Evolutionary conservation across 92 coral and sea anemone species (phyloP).

Genomic region (Zoanthus solanderi): DNA sequence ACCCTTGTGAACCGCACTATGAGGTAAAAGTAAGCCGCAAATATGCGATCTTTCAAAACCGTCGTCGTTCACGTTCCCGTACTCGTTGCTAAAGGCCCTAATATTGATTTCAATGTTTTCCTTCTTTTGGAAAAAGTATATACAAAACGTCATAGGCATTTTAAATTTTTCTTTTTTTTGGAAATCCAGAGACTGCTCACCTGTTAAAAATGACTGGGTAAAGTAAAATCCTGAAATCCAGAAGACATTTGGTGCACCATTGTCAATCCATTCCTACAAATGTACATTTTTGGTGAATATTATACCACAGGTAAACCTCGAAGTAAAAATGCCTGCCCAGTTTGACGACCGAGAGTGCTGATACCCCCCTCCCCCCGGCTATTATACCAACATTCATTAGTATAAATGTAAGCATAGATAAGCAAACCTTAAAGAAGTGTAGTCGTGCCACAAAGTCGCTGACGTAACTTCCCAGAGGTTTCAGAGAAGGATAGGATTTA

Average conservation of each 20-base stretch:
- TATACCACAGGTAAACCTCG: not conserved
- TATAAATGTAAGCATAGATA: not conserved
- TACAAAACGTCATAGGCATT: no score
- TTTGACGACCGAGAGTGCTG: no score
- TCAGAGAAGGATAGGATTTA: constrained; percentile 95
- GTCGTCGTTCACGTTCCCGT: no score
- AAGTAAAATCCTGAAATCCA: constrained; percentile 99
- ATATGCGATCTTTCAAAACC: no score
- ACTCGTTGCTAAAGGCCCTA: no score
- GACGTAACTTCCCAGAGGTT: constrained; percentile 94
- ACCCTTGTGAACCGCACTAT: no score
- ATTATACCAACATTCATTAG: not conserved
- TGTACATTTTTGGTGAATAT: not conserved
- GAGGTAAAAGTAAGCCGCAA: no score
- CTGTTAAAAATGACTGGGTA: constrained; percentile 98
- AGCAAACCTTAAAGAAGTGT: constrained; percentile 80
- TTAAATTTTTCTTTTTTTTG: no score
- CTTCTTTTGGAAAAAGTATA: no score
- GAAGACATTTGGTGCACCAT: constrained; percentile 90
- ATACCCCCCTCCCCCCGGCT: no score
- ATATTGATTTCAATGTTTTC: no score
- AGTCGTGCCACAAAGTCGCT: constrained; percentile 90
- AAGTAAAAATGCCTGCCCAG: no score
- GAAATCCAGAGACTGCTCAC: constrained; percentile 70
- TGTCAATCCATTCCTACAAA: constrained; percentile 86